Base-by-base conservation (phyloP, 2,113 vertebrate species). In the Heloderma charlesbogerti region DNA sequence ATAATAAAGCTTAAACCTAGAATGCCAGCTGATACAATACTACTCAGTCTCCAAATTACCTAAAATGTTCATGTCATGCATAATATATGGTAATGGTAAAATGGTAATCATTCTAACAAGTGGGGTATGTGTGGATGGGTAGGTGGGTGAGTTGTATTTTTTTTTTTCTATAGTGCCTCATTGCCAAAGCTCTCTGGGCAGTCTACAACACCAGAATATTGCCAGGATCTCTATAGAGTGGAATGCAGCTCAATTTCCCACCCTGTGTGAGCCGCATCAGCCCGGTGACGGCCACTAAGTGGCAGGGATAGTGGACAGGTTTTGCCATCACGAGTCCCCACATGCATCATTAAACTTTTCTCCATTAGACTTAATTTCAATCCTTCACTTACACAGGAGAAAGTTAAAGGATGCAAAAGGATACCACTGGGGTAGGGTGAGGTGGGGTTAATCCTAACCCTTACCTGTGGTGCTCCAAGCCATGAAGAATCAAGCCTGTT, bases 221-320 rank as follows among this genome's bases (percentile, higher is more conserved):
- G 37, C 27, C 15, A 87, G 20, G 45, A 5, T n/a, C 48, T 31
- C 16, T 25, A 15, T n/a, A n/a, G 20, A 27, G 3, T 27, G 43
- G 16, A 34, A 87, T 75, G 37, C 51, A 60, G 89, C 31, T 60
- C n/a, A 54, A 22, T 7, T 34, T n/a, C 63, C 57, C 66, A n/a
- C n/a, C 15, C 34, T 34, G 13, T n/a, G 4, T 43, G 29, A 25
- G 78, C 81, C 93, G 31, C 27, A 71, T 66, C 83, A 80, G 29
- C 88, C 37, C 45, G 51, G 4, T 90, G 90, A 93, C 88, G 79
- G 57, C 81, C 91, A 71, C 8, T 43, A 82, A 18, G 74, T 45
- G 2, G 91, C 71, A 95, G 6, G 25, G 66, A 87, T 1, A 88
- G 67, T 91, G 82, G 93, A 88, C 90, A 80, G 15, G 48, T 57